Evolutionary conservation across 2,113 vertebrate species (phyloP).

Genomic region (Ibidorhyncha struthersii): DNA sequence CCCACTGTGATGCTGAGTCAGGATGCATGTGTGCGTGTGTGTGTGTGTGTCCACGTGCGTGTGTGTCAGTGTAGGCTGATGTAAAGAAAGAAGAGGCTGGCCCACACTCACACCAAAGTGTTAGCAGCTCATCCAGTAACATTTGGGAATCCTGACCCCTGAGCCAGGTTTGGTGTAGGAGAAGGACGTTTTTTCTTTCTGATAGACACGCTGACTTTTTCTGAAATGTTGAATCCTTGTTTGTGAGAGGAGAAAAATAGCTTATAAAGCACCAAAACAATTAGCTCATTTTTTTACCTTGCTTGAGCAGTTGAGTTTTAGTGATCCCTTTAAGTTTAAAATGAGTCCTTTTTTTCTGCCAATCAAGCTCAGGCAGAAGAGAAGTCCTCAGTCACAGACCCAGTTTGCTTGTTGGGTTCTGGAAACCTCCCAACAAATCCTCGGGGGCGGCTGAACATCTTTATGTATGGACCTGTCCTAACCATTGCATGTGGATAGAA

Average conservation of each 20-base stretch:
- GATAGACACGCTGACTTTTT: background rate
- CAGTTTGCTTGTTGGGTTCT: background rate
- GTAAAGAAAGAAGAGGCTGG: background rate
- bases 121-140: background rate
- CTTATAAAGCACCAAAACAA: background rate
- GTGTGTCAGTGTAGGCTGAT: background rate
- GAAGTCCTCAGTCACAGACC: background rate
- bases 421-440: background rate
- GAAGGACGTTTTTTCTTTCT: background rate
- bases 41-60: too few species aligned
- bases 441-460: background rate
- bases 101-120: background rate
- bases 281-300: background rate
- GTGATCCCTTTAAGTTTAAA: background rate
- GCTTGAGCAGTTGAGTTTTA: background rate
- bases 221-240: background rate
- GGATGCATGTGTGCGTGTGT: accelerated
- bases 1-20: background rate
- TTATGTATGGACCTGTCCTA: background rate
- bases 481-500: background rate
- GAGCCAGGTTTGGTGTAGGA: background rate
- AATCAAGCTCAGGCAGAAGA: background rate
- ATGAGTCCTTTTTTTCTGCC: background rate
- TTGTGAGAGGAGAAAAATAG: background rate
- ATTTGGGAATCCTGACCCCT: background rate